Evolutionary conservation across 92 coral and sea anemone genomes (phyloP), one percentile per base, ranked within the genome.

Genomic region (Scolanthus callimorphus): DNA sequence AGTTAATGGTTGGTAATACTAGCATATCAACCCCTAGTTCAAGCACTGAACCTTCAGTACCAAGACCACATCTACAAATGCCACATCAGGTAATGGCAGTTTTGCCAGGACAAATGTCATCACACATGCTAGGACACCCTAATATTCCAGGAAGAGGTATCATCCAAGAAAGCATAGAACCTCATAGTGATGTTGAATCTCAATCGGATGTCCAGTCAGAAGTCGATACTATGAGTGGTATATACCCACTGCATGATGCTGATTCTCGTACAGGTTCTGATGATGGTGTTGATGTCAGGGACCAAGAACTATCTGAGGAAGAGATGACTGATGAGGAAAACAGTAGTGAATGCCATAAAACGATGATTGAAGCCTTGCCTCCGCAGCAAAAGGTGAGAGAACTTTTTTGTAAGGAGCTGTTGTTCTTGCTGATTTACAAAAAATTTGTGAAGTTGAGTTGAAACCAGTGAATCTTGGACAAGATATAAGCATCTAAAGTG

Each of bases 221-320:
- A 15, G 76, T 51, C 13, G 96, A 88, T 2, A 54, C 78, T 3
- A 76, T 88, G 73, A 88, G 96, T 65, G 96, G 96, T 1, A 77
- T 88, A 41, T 88, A 82, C 49, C 99, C 96, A 28, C 53, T 94
- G 23, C 76, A 80, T 56, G 99, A 94, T 61, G 76, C 88, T 37
- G 76, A 70, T 15, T 81, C 95, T 0, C 91, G 88, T 53, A 59
- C 73, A 27, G 71, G 79, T 41, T 23, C 11, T 10, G 31, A 10
- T 46, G 52, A 20, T 10, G 23, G 12, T 10, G 52, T 6, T 4
- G 17, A 9, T 9, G 11, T 13, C 15, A 61, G 71, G 29, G 63
- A 51, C 28, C 43, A 31, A 13, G 69, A 70, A 26, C 24, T 60
- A 4, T 29, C 25, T 3, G 49, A 49, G 1, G 61, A 60, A 25